These are phyloP conservation scores for Odontomachus brunneus DNA, from an alignment of 1,140 invertebrate species.

Conservation along the genomic window DNA sequence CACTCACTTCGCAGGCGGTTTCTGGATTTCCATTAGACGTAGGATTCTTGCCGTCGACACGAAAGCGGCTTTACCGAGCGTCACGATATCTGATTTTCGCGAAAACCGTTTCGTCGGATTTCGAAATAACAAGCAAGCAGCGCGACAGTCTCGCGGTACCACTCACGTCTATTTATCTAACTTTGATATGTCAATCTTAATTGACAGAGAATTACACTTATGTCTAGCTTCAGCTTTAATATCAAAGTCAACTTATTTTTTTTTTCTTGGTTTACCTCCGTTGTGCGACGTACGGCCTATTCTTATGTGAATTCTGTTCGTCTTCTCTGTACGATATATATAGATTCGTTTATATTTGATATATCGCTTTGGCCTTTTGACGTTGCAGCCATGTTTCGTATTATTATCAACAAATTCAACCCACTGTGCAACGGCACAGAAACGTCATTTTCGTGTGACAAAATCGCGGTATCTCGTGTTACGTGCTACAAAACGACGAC, in stretches of 20 bases:
- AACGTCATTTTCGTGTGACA: background rate
- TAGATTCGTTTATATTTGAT: too few species aligned
- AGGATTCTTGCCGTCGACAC: constrained; percentile 25
- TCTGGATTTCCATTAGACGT: constrained; percentile 51
- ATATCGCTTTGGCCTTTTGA: too few species aligned
- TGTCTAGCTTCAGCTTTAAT: too few species aligned
- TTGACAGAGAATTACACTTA: too few species aligned
- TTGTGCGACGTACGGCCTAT: too few species aligned
- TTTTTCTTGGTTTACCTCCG: too few species aligned
- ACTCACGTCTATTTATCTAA: too few species aligned
- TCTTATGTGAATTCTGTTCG: background rate
- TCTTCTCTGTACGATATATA: background rate
- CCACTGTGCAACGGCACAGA: too few species aligned
- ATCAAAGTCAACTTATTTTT: too few species aligned
- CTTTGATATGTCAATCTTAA: too few species aligned
- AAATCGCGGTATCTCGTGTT: background rate
- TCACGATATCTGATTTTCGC: constrained; percentile 29
- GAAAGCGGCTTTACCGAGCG: constrained; percentile 3
- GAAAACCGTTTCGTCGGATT: background rate
- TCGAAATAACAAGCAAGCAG: constrained; percentile 5
- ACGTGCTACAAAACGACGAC: background rate
- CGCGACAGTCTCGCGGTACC: background rate
- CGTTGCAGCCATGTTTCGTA: too few species aligned
- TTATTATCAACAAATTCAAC: background rate
- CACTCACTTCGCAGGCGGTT: constrained; percentile 39